Conservation (phyloP, 2,113 vertebrate genomes). For the Microtus montanus region DNA sequence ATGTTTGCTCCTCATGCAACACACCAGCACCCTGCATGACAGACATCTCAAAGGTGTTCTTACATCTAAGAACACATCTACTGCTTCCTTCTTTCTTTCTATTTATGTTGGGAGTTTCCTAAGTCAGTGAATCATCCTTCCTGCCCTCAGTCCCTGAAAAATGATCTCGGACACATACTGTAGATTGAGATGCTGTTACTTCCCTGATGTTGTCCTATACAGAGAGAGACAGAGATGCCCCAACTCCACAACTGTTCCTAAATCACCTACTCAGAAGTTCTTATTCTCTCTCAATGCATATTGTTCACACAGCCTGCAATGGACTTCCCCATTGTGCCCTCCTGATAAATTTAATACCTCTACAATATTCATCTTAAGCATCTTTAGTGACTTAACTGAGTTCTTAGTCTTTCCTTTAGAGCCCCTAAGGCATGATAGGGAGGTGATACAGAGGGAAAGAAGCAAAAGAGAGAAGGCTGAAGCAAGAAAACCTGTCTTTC, state of each 20-base stretch:
- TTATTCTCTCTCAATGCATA: neutral
- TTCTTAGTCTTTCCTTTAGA: neutral
- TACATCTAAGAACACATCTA: neutral
- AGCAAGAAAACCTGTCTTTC: neutral
- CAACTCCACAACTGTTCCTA: neutral
- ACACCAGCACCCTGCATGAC: neutral
- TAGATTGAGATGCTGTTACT: neutral
- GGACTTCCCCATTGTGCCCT: neutral
- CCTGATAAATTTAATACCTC: neutral
- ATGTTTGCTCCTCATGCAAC: neutral
- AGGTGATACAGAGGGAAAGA: neutral
- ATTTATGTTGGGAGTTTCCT: neutral
- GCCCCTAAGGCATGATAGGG: rapidly evolving
- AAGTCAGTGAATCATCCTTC: conserved; percentile 53
- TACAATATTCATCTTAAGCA: no score
- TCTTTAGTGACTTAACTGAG: neutral
- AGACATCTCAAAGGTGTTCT: neutral
- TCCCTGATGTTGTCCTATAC: neutral
- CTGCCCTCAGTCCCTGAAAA: neutral
- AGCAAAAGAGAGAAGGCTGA: rapidly evolving
- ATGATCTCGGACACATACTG: neutral
- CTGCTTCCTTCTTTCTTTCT: conserved; percentile 21
- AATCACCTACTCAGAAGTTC: neutral
- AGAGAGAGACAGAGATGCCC: neutral
- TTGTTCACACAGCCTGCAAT: neutral